Base-by-base conservation (phyloP, 2,888 invertebrate species). In the Diploptera punctata region DNA sequence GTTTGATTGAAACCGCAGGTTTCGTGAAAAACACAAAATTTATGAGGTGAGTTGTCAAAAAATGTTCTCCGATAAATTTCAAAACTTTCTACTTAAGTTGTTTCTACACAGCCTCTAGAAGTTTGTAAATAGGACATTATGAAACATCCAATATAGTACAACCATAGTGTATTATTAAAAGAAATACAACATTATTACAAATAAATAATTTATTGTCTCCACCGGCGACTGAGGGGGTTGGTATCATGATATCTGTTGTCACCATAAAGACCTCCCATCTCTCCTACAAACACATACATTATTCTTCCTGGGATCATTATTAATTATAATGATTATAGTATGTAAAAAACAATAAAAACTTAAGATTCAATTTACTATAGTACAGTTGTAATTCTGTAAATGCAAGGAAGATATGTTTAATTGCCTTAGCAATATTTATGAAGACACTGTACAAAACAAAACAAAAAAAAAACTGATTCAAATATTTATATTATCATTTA, bases 161-260 rank as follows among this genome's bases (percentile, higher is more conserved):
- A n/a, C n/a, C n/a, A n/a, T n/a, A n/a, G n/a, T n/a, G n/a, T n/a
- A n/a, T n/a, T n/a, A n/a, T n/a, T 33, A 10, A 33, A 33, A 33
- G 5, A 10, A 33, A 33, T 33, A 33, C 33, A 33, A 33, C 5
- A 5, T 54, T 24, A 29, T 33, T 71, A 73, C 73, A 73, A 73
- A 73, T 73, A 73, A 73, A 73, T 73, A 73, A 73, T 73, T 73
- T 73, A 73, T 73, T 73, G 73, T 73, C 73, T 73, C 73, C 73
- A 69, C 54, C 54, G 38, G 62, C n/a, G n/a, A 62, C 61, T 61
- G 44, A 62, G 31, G 70, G 62, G 47, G 62, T 44, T 65, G 57
- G 57, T 57, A 57, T 57, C 26, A 65, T 24, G 60, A 60, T 65
- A 65, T 44, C 10, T 61, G n/a, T n/a, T 61, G 33, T 38, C 61